A percentile compares a stretch with the other conserved stretches of the same genome.
Evolutionary conservation across 2,113 vertebrate genomes (phyloP).

Genomic region (Eidolon helvum): DNA sequence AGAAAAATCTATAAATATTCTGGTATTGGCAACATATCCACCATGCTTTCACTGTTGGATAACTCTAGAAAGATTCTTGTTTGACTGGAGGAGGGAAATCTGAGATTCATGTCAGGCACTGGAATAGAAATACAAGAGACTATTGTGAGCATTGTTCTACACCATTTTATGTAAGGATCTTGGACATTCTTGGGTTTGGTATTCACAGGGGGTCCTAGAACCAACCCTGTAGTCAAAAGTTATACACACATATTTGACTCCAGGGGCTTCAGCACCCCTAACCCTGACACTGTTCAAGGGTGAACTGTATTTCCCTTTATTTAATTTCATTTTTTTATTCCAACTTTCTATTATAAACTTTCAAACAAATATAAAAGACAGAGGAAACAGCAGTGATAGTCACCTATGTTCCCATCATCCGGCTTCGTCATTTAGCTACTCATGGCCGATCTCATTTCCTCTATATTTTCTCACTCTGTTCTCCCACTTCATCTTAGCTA

Average conservation of each 20-base stretch:
- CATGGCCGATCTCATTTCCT: neutral
- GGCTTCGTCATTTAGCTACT: neutral
- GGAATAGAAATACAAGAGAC: neutral
- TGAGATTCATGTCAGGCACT: neutral
- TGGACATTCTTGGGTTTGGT: no score
- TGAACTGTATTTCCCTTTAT: neutral
- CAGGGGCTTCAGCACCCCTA: no score
- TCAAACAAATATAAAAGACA: neutral
- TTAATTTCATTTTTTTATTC: neutral
- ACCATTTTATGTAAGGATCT: no score
- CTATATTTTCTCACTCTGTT: neutral
- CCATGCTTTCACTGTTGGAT: neutral
- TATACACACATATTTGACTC: no score
- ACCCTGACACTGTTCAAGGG: no score
- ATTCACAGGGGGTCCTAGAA: no score
- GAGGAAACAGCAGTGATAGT: neutral
- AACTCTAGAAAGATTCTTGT: neutral
- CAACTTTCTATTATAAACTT: neutral
- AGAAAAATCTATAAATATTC: neutral
- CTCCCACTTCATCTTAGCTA: neutral
- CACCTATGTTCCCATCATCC: rapidly evolving
- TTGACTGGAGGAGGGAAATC: neutral
- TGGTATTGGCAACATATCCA: neutral
- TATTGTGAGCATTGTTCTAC: no score
- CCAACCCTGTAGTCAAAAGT: no score